Conservation (phyloP, 1,140 invertebrate species). For the Arctopsyche grandis region DNA sequence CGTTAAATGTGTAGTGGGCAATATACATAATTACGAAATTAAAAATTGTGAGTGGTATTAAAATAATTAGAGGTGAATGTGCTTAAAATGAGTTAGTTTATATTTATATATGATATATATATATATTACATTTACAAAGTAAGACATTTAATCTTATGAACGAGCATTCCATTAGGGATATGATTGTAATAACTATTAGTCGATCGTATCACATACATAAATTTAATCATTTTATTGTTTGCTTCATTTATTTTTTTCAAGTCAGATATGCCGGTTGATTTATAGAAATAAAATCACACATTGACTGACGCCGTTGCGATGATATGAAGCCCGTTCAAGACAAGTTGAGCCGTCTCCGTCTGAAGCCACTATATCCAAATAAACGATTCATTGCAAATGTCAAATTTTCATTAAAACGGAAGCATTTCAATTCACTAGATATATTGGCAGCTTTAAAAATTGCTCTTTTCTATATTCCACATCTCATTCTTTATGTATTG, state of each 20-base stretch:
- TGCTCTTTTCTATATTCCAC: too few relatives aligned
- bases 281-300: too few relatives aligned
- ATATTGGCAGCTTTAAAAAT: too few relatives aligned
- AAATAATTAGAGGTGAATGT: slow-evolving; percentile 54
- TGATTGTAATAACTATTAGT: slow-evolving; percentile 43
- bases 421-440: too few relatives aligned
- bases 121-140: slow-evolving; percentile 39
- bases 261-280: too few relatives aligned
- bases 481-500: too few relatives aligned
- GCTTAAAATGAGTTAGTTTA: slow-evolving; percentile 53
- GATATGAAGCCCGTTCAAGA: too few relatives aligned
- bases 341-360: too few relatives aligned
- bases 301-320: too few relatives aligned
- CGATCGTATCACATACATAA: slow-evolving; percentile 5
- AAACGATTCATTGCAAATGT: too few relatives aligned
- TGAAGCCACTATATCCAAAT: too few relatives aligned
- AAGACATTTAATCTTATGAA: slow-evolving; percentile 56
- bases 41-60: slow-evolving; percentile 50
- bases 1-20: slow-evolving; percentile 55
- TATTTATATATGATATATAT: neutral
- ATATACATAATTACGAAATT: slow-evolving; percentile 49
- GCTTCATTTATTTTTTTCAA: neutral
- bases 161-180: slow-evolving; percentile 54
- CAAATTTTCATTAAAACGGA: too few relatives aligned
- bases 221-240: neutral